Conservation (phyloP, 1,140 invertebrate species). For the Caenorhabditis brenneri region DNA sequence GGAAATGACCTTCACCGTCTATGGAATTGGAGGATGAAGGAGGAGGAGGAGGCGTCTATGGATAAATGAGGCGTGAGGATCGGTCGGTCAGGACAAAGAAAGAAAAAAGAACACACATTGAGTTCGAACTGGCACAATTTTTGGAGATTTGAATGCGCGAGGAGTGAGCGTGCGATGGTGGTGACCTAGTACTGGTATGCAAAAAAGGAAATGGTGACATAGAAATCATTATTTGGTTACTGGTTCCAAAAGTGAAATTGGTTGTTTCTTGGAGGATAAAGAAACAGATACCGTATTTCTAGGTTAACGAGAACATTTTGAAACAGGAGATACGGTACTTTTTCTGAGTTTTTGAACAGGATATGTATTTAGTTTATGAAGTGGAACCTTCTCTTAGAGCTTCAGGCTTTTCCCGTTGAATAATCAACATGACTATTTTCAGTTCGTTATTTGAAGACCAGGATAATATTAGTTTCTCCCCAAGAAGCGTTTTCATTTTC, state of each 20-base stretch:
- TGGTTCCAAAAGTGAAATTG: slow-evolving; percentile 18
- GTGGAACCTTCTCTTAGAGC: too few relatives aligned
- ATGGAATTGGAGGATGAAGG: background rate
- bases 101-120: slow-evolving; percentile 8
- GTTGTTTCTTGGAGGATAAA: background rate
- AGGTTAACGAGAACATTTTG: too few relatives aligned
- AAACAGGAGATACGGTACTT: too few relatives aligned
- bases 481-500: too few relatives aligned
- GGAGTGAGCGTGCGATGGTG: too few relatives aligned
- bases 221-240: slow-evolving; percentile 39
- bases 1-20: slow-evolving; percentile 24
- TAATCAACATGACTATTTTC: too few relatives aligned
- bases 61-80: slow-evolving; percentile 30
- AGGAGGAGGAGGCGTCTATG: background rate
- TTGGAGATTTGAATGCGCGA: slow-evolving; percentile 30
- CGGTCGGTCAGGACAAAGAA: background rate
- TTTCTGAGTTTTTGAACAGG: too few relatives aligned
- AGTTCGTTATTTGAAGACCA: too few relatives aligned
- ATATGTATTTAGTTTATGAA: too few relatives aligned
- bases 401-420: too few relatives aligned
- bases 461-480: too few relatives aligned
- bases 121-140: slow-evolving; percentile 1
- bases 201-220: background rate
- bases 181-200: background rate
- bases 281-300: background rate